These are phyloP conservation scores for Nipponia nippon DNA, from an alignment of 2,113 vertebrate species.

Conservation along the genomic window DNA sequence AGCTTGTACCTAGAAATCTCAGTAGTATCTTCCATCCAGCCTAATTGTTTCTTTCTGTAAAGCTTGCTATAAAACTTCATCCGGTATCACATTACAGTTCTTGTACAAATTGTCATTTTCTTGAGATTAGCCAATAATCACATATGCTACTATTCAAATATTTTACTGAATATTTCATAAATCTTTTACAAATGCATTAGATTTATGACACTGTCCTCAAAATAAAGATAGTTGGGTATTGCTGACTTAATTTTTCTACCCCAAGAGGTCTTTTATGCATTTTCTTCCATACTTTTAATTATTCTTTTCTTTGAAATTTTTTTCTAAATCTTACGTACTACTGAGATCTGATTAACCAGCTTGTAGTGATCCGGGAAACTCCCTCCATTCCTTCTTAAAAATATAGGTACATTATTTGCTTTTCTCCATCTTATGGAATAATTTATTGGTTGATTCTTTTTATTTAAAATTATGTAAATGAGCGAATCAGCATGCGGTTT, in stretches of 20 bases:
- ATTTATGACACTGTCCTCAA: background rate
- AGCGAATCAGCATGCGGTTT: background rate
- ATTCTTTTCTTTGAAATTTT: background rate
- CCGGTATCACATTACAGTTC: background rate
- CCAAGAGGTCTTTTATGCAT: background rate
- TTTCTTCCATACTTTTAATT: background rate
- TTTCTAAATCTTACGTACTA: background rate
- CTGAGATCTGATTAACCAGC: background rate
- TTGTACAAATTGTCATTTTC: background rate
- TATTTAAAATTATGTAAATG: background rate
- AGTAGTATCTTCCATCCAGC: background rate
- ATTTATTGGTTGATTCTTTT: background rate
- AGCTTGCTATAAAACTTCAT: background rate
- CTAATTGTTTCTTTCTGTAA: background rate
- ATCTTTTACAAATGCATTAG: background rate
- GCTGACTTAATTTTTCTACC: background rate
- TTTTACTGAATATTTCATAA: background rate
- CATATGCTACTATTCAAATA: background rate
- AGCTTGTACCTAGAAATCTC: background rate
- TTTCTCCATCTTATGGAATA: background rate
- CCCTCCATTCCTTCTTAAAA: background rate
- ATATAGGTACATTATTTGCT: background rate
- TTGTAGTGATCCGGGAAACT: background rate
- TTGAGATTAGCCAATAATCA: background rate
- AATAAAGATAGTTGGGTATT: background rate